Percentiles rank a stretch among this genome's conserved stretches.
Evolutionary conservation across 2,888 invertebrate species (phyloP).

Genomic region (Leucoma salicis): DNA sequence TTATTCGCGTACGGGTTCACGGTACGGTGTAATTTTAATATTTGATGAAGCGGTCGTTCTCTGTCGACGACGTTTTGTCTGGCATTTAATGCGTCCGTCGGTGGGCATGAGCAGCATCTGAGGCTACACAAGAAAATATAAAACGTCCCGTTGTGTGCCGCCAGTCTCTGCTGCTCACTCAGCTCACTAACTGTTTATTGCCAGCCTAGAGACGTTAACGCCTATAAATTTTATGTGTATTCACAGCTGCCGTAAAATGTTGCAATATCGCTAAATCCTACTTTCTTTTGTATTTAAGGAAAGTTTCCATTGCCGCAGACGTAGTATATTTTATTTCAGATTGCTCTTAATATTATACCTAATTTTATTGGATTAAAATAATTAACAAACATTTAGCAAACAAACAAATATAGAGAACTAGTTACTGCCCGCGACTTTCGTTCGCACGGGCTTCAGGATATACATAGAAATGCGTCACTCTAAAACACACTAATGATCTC

Average conservation of each 20-base stretch:
- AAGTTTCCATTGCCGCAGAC: conserved; percentile 45
- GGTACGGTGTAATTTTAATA: conserved; percentile 64
- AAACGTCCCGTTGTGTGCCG: conserved; percentile 52
- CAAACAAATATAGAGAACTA: not conserved
- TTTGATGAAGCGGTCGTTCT: conserved; percentile 61
- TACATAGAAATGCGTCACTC: too few relatives aligned
- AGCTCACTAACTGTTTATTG: conserved; percentile 69
- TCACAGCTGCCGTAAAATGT: conserved; percentile 71
- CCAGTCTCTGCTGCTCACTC: conserved; percentile 40
- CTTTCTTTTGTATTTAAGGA: conserved; percentile 58
- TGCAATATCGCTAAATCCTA: conserved; percentile 69
- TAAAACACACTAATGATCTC: too few relatives aligned
- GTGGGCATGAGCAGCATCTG: conserved; percentile 21
- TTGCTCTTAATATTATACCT: not conserved
- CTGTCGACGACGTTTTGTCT: conserved; percentile 63
- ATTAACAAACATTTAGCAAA: not conserved
- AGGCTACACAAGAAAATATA: conserved; percentile 54
- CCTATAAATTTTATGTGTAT: conserved; percentile 74
- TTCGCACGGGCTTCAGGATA: too few relatives aligned
- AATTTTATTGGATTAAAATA: not conserved
- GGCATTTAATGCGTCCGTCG: conserved; percentile 63
- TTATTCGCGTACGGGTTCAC: conserved; percentile 57
- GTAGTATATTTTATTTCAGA: too few relatives aligned
- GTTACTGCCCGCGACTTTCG: too few relatives aligned
- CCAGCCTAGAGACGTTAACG: conserved; percentile 68